Evolutionary conservation across 1,140 invertebrate genomes (phyloP), one percentile per base, ranked within the genome.

Genomic region (Bombus confusus): DNA sequence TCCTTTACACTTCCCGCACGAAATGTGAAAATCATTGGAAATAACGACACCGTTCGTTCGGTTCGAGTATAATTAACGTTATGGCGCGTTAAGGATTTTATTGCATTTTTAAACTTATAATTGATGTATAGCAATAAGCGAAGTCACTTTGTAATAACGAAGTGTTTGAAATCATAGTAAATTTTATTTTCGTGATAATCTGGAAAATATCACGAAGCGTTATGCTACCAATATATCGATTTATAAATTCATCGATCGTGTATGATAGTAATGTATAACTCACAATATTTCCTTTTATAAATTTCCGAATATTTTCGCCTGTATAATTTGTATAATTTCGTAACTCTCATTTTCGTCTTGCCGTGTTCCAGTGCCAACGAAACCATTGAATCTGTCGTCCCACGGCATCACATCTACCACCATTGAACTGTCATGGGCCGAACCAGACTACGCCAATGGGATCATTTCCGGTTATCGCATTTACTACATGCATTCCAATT

Each of bases 331-430:
- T 52, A 22, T 52, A 52, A 5, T 22, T 52, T 52, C 8, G 47
- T 39, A 28, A 34, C 22, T n/a, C 41, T 34, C 1, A 18, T 34
- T 47, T 39, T 41, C 15, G 4, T 12, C 9, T 77, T 4, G 66
- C 9, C 9, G 64, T 37, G 43, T 87, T 96, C 25, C 96, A 98
- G 98, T 98, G 94, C 98, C 98, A 94, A 97, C 96, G 93, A 97
- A 97, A 92, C 98, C 98, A 76, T 95, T 96, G 91, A 98, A 98
- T 95, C 96, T 98, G 85, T 97, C 96, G 86, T 96, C 97, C 28
- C 95, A 97, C 84, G 96, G 96, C 93, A 97, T 98, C 68, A 97
- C 97, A 78, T 96, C 98, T 85, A 96, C 96, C 69, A 97, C 97
- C 92, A 97, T 98, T 88, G 96, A 97, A 82, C 95, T 99, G 90